Conservation (phyloP, 2,113 vertebrate species). For the Percopsis transmontana region DNA sequence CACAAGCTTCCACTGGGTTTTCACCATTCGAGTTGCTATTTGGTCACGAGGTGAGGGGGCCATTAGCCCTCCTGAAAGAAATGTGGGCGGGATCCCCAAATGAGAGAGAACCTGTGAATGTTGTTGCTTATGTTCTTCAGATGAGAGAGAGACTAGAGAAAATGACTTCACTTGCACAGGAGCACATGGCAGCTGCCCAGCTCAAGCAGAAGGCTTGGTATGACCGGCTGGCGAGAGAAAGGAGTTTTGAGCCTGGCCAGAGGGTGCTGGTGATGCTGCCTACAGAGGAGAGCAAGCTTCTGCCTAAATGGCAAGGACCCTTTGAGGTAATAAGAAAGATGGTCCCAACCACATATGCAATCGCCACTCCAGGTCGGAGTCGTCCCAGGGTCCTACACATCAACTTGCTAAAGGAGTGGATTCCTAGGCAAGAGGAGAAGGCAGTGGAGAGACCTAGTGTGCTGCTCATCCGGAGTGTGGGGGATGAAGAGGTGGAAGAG, state of each 20-base stretch:
- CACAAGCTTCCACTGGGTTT: no score
- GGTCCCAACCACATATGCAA: conserved; percentile 4
- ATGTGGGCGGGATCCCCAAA: no score
- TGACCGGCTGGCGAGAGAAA: conserved; percentile 4
- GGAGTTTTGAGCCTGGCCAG: conserved; percentile 2
- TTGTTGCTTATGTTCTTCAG: background rate
- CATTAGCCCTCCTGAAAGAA: no score
- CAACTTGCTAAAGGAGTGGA: conserved; percentile 13
- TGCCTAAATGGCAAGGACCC: conserved; percentile 10
- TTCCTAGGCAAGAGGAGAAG: background rate
- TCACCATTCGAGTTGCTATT: no score
- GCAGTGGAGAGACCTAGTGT: background rate
- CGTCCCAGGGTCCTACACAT: background rate
- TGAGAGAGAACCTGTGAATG: no score
- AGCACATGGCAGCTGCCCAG: conserved; percentile 8
- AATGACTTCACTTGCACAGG: conserved; percentile 1
- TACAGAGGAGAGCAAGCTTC: background rate
- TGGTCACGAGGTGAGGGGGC: no score
- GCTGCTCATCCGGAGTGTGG: background rate
- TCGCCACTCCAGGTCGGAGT: background rate
- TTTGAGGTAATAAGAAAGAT: conserved; percentile 6
- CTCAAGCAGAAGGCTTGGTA: conserved; percentile 6
- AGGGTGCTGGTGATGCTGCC: conserved; percentile 13
- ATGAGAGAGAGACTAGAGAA: conserved; percentile 21
- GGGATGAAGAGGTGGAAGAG: conserved; percentile 20